Conservation (phyloP, 2,888 invertebrate species). For the Rotaria macrura region DNA sequence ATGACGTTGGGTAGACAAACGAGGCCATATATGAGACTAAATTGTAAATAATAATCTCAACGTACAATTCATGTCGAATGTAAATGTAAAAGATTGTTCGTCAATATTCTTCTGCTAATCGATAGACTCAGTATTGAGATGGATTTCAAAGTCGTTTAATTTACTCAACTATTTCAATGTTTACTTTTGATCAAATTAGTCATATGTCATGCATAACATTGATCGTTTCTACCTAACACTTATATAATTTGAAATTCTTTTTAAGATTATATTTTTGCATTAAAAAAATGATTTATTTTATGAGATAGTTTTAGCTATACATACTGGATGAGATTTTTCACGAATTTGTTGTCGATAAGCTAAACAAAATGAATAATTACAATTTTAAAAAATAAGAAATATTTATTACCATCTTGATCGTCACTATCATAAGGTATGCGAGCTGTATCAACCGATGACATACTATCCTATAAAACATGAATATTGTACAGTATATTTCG, state of each 20-base stretch:
- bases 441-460: background rate
- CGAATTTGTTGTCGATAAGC: constrained; percentile 6
- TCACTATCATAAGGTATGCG: background rate
- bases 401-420: background rate
- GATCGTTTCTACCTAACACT: too few relatives aligned
- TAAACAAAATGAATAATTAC: background rate
- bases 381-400: background rate
- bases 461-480: background rate
- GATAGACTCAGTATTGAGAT: too few relatives aligned
- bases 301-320: background rate
- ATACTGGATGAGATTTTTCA: background rate
- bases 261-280: too few relatives aligned
- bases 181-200: too few relatives aligned
- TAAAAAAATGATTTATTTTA: too few relatives aligned
- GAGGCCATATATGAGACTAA: background rate
- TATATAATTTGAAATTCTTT: too few relatives aligned
- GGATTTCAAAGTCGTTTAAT: too few relatives aligned
- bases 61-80: too few relatives aligned
- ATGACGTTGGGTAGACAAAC: background rate
- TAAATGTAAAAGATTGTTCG: too few relatives aligned
- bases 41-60: background rate
- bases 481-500: background rate
- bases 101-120: too few relatives aligned
- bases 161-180: too few relatives aligned
- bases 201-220: too few relatives aligned